These are phyloP conservation scores for Propithecus perrieri DNA, from an alignment of 2,797 vertebrate genomes.

Conservation along the genomic window DNA sequence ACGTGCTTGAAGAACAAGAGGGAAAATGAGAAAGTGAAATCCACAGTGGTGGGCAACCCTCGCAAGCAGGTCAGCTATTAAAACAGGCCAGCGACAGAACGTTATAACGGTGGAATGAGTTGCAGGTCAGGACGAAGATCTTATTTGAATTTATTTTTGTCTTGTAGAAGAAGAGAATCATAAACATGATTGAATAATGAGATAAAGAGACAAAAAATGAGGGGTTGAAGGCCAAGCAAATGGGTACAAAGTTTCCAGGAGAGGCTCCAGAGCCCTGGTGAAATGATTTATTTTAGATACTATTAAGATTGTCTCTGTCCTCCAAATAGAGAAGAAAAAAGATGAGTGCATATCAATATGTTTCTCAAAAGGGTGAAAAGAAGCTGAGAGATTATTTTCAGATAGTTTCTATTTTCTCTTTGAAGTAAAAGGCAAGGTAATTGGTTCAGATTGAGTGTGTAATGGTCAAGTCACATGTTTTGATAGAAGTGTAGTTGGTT, in stretches of 20 bases:
- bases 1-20: not conserved
- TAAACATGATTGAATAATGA: not conserved
- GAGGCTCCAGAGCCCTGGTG: not conserved
- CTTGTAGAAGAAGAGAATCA: not conserved
- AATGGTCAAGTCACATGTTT: not conserved
- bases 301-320: not conserved
- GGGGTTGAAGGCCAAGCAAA: not conserved
- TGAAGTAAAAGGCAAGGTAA: not conserved
- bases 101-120: not conserved
- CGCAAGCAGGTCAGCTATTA: not conserved
- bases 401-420: not conserved
- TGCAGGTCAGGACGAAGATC: not conserved
- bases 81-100: accelerated
- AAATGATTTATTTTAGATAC: not conserved
- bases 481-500: not conserved
- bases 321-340: not conserved
- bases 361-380: not conserved
- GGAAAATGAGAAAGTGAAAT: not conserved
- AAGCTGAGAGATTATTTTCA: not conserved
- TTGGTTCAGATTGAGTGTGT: not conserved
- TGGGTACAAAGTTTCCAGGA: not conserved
- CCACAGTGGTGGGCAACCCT: accelerated
- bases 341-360: not conserved
- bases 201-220: not conserved
- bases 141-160: not conserved